A percentile compares a stretch with the other conserved stretches of the same genome.
phyloP scores from a whole-genome alignment of 2,797 vertebrate genomes.

The Prionace glauca region DNA sequence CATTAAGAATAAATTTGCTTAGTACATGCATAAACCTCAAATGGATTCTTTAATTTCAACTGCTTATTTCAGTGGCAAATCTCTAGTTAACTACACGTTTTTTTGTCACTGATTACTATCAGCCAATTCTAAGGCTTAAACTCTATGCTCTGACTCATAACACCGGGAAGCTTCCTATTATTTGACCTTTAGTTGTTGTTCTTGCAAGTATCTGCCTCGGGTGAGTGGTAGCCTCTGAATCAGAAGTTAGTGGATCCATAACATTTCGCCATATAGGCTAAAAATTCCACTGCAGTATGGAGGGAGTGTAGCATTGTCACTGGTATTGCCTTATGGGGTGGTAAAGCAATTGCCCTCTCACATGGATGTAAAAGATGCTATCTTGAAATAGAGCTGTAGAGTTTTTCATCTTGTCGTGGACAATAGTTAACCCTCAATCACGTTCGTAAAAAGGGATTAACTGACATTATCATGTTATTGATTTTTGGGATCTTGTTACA shows the following conservation, averaged over 20 bases:
- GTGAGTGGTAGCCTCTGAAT: background rate
- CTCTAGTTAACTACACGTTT: background rate
- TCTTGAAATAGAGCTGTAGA: background rate
- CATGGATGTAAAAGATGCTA: background rate
- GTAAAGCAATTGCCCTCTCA: background rate
- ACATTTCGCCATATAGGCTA: background rate
- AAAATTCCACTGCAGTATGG: background rate
- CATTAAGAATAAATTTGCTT: background rate
- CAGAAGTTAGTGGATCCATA: background rate
- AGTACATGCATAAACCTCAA: background rate
- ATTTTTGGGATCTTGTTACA: too few species aligned
- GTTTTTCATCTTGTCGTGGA: background rate
- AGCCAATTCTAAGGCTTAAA: background rate
- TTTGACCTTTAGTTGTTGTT: background rate
- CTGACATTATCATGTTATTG: too few species aligned
- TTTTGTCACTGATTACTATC: background rate
- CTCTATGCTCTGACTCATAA: background rate
- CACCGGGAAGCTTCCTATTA: background rate
- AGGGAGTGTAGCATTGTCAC: background rate
- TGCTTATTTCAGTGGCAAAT: background rate
- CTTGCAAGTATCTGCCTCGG: background rate
- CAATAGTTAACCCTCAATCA: background rate
- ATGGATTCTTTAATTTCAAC: background rate
- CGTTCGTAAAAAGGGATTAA: too few species aligned
- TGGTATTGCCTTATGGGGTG: background rate